Evolutionary conservation across 2,797 vertebrate genomes (phyloP).

Genomic region (Spinibarbus caldwelli): DNA sequence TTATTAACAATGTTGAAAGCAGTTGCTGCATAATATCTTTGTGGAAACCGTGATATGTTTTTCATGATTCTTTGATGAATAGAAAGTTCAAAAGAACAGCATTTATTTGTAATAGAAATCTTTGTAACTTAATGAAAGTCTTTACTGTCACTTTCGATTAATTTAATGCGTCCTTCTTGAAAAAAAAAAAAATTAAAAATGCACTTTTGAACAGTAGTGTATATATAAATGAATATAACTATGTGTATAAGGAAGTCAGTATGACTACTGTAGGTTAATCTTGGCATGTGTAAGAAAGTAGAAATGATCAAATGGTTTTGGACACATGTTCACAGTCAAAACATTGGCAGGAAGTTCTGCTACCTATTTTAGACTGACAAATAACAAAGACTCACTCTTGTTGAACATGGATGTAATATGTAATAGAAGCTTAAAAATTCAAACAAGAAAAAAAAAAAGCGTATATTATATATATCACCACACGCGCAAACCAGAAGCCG

Average conservation of each 20-base stretch:
- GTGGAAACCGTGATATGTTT: no score
- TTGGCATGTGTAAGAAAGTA: constrained; percentile 45
- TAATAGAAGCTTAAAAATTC: not conserved
- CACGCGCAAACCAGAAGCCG: no score
- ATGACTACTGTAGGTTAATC: constrained; percentile 16
- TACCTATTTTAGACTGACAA: constrained; percentile 28
- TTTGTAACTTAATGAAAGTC: not conserved
- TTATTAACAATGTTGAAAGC: not conserved
- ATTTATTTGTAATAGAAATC: not conserved
- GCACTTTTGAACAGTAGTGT: not conserved
- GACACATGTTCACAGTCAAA: constrained; percentile 49
- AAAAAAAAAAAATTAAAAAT: not conserved
- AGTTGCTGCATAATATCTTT: no score
- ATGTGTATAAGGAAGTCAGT: not conserved
- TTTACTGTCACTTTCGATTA: not conserved
- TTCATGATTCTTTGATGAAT: not conserved
- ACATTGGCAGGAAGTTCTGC: constrained; percentile 39
- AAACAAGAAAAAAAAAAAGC: not conserved
- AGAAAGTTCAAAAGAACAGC: not conserved
- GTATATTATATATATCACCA: no score
- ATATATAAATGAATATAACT: no score
- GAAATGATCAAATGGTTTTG: constrained; percentile 32
- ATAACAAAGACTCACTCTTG: constrained; percentile 18
- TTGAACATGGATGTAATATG: constrained; percentile 32
- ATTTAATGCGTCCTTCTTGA: not conserved